Conservation (phyloP, 2,797 vertebrate species). For the Clarias laeviceps region DNA sequence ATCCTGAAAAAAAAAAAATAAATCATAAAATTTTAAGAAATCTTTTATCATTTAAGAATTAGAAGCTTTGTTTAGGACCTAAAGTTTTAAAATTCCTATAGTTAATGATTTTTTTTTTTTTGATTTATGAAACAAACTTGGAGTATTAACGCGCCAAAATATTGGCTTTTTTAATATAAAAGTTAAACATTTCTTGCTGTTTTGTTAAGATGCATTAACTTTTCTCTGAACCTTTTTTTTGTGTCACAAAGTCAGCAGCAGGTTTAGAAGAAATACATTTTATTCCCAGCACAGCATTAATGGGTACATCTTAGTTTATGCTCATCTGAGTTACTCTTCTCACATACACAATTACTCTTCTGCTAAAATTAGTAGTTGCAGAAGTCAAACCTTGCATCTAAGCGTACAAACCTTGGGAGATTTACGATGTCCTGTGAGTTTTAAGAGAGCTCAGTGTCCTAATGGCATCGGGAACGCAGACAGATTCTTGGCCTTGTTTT, state of each 20-base stretch:
- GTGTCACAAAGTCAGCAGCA: background rate
- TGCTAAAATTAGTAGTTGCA: too few relatives aligned
- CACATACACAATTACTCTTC: background rate
- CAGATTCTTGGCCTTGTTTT: conserved; percentile 15
- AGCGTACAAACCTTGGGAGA: background rate
- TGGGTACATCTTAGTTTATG: background rate
- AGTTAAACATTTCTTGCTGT: background rate
- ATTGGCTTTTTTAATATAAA: background rate
- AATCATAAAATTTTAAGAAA: background rate
- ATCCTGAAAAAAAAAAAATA: too few relatives aligned
- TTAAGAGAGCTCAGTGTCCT: conserved; percentile 26
- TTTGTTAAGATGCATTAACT: background rate
- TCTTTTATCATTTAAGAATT: background rate
- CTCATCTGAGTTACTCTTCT: too few relatives aligned
- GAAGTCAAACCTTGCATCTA: background rate
- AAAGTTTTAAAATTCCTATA: too few relatives aligned
- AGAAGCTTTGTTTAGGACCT: too few relatives aligned
- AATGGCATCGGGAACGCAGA: conserved; percentile 24
- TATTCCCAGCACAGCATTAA: background rate
- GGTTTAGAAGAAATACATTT: background rate
- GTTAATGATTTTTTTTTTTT: background rate
- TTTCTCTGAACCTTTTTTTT: background rate
- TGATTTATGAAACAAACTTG: background rate
- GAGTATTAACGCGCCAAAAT: background rate
- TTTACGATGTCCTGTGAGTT: conserved; percentile 25